phyloP scores from a whole-genome alignment of 2,797 vertebrate species.

The Lagodon rhomboides region DNA sequence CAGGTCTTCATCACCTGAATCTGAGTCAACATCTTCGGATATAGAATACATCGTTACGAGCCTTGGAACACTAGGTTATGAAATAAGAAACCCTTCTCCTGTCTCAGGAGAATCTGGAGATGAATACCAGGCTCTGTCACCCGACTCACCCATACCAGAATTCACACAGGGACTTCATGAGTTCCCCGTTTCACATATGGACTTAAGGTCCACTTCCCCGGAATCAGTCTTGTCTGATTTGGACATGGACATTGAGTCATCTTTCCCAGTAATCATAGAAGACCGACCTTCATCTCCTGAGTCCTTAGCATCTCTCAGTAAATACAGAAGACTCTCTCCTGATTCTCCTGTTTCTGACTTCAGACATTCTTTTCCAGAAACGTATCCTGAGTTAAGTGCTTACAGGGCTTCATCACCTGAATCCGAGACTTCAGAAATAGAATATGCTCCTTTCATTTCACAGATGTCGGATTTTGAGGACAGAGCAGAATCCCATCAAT shows the following conservation, averaged over 20 bases:
- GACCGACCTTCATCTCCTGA: constrained; percentile 53
- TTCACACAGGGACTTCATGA: constrained; percentile 26
- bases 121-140: constrained; percentile 19
- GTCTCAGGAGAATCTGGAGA: no score
- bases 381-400: constrained; percentile 3
- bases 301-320: constrained; percentile 25
- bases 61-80: no score
- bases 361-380: constrained; percentile 22
- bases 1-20: constrained; percentile 65
- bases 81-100: no score
- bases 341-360: constrained; percentile 69
- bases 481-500: constrained; percentile 53
- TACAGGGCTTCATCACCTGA: constrained; percentile 64
- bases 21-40: background rate
- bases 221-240: constrained; percentile 59
- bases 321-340: constrained; percentile 43
- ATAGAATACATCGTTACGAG: no score
- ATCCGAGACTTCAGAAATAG: constrained; percentile 21
- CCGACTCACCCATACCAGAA: constrained; percentile 67
- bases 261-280: constrained; percentile 5
- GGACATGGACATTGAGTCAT: constrained; percentile 37
- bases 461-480: constrained; percentile 29
- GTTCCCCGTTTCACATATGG: background rate
- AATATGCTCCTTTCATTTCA: constrained; percentile 42
- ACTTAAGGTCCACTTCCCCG: constrained; percentile 57